phyloP scores from a whole-genome alignment of 1,140 invertebrate genomes.

The Trachymyrmex septentrionalis region DNA sequence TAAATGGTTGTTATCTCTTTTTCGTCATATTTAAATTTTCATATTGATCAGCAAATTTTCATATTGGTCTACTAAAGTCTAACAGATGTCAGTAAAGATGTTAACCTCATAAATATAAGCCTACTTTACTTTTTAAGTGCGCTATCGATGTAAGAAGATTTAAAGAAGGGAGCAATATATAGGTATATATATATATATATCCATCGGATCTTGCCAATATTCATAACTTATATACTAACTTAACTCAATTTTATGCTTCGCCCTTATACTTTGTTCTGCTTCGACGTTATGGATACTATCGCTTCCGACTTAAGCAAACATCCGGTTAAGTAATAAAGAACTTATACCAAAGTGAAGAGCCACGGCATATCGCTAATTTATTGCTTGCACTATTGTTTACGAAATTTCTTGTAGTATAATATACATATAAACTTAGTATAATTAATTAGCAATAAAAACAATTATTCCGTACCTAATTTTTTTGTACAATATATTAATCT shows the following conservation, averaged over 20 bases:
- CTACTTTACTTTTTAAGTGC: slow-evolving; percentile 32
- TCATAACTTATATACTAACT: slow-evolving; percentile 58
- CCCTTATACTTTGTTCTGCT: slow-evolving; percentile 44
- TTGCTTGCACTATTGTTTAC: background rate
- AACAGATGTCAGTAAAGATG: background rate
- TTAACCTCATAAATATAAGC: slow-evolving; percentile 24
- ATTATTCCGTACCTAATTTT: background rate
- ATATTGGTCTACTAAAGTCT: background rate
- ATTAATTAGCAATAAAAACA: background rate
- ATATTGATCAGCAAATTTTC: background rate
- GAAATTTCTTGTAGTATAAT: background rate
- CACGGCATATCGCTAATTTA: slow-evolving; percentile 23
- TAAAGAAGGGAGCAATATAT: background rate
- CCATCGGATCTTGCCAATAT: slow-evolving; percentile 40
- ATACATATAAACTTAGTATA: background rate
- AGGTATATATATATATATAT: background rate
- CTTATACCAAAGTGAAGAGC: slow-evolving; percentile 46
- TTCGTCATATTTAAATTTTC: background rate
- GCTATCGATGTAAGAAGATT: slow-evolving; percentile 30
- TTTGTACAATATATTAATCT: background rate
- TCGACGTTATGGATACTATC: slow-evolving; percentile 49
- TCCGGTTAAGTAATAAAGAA: slow-evolving; percentile 62
- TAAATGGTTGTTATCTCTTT: background rate
- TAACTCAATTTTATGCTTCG: slow-evolving; percentile 52
- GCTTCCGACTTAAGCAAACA: slow-evolving; percentile 54